Conservation (phyloP, 2,888 invertebrate genomes). For the Monopis laevigella region DNA sequence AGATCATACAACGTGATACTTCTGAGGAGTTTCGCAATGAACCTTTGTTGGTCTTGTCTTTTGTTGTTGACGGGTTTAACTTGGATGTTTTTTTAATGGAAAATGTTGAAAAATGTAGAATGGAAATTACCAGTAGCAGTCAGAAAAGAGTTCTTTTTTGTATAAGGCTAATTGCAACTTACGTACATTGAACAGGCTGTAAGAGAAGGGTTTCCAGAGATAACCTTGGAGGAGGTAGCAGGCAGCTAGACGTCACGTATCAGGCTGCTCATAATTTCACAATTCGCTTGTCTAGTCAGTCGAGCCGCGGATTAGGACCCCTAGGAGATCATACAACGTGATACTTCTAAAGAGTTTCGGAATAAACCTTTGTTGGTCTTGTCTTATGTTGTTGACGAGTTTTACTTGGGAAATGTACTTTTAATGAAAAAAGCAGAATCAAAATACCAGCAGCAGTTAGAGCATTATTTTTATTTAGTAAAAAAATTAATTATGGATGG, state of each 20-base stretch:
- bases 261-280: constrained; percentile 23
- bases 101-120: too few relatives aligned
- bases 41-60: constrained; percentile 26
- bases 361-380: constrained; percentile 28
- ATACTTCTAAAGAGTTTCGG: constrained; percentile 29
- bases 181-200: not conserved
- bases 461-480: too few relatives aligned
- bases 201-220: constrained; percentile 1
- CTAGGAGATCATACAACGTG: constrained; percentile 26
- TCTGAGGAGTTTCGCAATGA: constrained; percentile 29
- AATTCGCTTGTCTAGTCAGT: constrained; percentile 38
- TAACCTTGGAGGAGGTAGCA: constrained; percentile 1
- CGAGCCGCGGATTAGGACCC: constrained; percentile 4
- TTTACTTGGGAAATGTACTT: too few relatives aligned
- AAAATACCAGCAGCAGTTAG: too few relatives aligned
- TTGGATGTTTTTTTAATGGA: too few relatives aligned
- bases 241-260: constrained; percentile 28
- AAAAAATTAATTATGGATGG: too few relatives aligned
- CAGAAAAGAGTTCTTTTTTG: too few relatives aligned
- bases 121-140: too few relatives aligned
- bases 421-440: too few relatives aligned
- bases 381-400: too few relatives aligned
- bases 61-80: too few relatives aligned
- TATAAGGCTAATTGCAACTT: too few relatives aligned
- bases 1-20: constrained; percentile 31